Base-by-base conservation (phyloP, 2,888 invertebrate species). In the Euproctis similis region DNA sequence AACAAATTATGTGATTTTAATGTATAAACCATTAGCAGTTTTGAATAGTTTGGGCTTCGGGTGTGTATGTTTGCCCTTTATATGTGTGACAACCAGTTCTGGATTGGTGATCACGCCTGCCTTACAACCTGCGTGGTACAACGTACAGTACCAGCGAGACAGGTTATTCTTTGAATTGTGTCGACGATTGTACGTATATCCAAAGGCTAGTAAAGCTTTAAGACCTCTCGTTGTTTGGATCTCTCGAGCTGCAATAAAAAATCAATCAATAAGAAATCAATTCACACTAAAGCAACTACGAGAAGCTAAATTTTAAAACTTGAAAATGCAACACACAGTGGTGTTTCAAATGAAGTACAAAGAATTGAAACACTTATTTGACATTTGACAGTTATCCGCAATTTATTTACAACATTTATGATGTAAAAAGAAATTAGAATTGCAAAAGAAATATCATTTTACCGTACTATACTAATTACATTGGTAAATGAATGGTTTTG, bases 161-260 rank as follows among this genome's bases (percentile, higher is more conserved):
- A 33, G 24, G 7, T 30, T 26, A 17, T 33, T 17, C 20, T 27
- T 38, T 1, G 36, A 30, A n/a, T 24, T 28, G 3, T 44, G 33
- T 13, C 49, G 45, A 8, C 55, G 42, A 34, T 62, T 62, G 46
- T 53, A 66, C 7, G 51, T 43, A 24, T 47, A 50, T 2, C 41
- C 36, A 5, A 43, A 29, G 1, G 39, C 26, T 8, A 39, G 31
- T 23, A 39, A 28, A 12, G 26, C 28, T 5, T 26, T 29, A 8
- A 31, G 25, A 2, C 47, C 43, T 19, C 32, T 32, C 0, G 13
- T 7, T 30, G 31, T 40, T 14, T 12, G 21, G 8, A 47, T 40
- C 3, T 46, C 12, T 16, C 23, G 12, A 18, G 32, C 45, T 48
- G 34, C n/a, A 33, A 35, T 19, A 8, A 8, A 28, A 9, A 26